Conservation (phyloP, 2,888 invertebrate species). For the Tipula vernalis region DNA sequence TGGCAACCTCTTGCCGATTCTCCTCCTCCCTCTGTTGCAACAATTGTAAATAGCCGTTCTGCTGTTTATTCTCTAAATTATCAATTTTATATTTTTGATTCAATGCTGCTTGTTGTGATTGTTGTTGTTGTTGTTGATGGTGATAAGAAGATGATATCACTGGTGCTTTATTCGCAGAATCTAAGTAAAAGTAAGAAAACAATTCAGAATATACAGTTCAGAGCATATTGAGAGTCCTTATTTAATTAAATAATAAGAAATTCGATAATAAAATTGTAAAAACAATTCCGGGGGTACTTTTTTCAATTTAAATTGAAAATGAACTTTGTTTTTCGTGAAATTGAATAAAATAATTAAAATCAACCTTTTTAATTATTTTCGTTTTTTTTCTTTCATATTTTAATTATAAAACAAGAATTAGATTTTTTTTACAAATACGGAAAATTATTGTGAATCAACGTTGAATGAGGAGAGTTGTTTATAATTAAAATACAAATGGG, state of each 20-base stretch:
- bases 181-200: not conserved
- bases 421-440: not conserved
- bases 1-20: constrained; percentile 44
- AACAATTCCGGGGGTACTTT: not conserved
- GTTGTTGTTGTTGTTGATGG: constrained; percentile 6
- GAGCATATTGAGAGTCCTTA: not conserved
- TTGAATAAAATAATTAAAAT: not conserved
- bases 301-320: not conserved
- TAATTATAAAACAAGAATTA: not conserved
- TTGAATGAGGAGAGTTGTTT: not conserved
- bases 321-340: not conserved
- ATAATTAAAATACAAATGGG: not conserved
- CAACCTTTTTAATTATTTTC: not conserved
- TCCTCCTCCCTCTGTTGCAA: constrained; percentile 48
- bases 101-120: constrained; percentile 14
- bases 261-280: not conserved
- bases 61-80: constrained; percentile 20
- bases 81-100: constrained; percentile 20
- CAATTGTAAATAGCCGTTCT: constrained; percentile 38
- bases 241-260: not conserved
- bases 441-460: not conserved
- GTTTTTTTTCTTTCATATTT: not conserved
- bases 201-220: not conserved
- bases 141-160: constrained; percentile 13
- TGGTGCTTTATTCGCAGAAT: not conserved